Percentiles rank a stretch among this genome's conserved stretches.
phyloP scores from a whole-genome alignment of 1,140 invertebrate genomes.

The Thalassaphorura encarpata region DNA sequence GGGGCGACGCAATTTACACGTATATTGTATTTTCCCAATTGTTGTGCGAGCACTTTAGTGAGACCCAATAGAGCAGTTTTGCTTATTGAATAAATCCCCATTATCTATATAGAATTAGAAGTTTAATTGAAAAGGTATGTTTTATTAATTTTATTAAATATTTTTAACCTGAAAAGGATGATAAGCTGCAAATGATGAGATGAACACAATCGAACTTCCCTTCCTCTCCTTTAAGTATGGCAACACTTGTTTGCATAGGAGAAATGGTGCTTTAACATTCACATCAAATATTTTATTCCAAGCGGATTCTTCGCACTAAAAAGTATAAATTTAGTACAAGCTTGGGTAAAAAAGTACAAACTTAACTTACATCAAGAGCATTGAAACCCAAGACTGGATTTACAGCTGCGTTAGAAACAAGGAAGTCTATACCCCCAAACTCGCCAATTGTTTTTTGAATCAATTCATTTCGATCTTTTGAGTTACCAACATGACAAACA shows the following conservation, averaged over 20 bases:
- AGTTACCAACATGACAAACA: slow-evolving; percentile 75
- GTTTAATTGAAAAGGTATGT: not conserved
- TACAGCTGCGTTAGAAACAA: slow-evolving; percentile 88
- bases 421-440: slow-evolving; percentile 83
- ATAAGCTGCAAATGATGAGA: slow-evolving; percentile 85
- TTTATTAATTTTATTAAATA: slow-evolving; percentile 2
- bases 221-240: slow-evolving; percentile 68
- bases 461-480: slow-evolving; percentile 63
- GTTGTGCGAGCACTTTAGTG: slow-evolving; percentile 67
- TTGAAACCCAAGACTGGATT: slow-evolving; percentile 71
- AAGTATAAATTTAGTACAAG: slow-evolving; percentile 39
- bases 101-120: slow-evolving; percentile 56
- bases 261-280: slow-evolving; percentile 82
- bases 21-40: slow-evolving; percentile 65
- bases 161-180: slow-evolving; percentile 65
- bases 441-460: slow-evolving; percentile 65
- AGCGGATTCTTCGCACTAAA: slow-evolving; percentile 60
- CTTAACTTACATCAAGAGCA: slow-evolving; percentile 70
- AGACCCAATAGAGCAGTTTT: slow-evolving; percentile 87
- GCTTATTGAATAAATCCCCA: slow-evolving; percentile 86
- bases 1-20: slow-evolving; percentile 89
- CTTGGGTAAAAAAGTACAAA: too few relatives aligned
- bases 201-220: slow-evolving; percentile 69
- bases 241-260: slow-evolving; percentile 76
- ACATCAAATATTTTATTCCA: slow-evolving; percentile 97